Percentiles rank a stretch among this genome's conserved stretches.
phyloP scores from a whole-genome alignment of 2,797 vertebrate species.

The Coregonus suidteri region DNA sequence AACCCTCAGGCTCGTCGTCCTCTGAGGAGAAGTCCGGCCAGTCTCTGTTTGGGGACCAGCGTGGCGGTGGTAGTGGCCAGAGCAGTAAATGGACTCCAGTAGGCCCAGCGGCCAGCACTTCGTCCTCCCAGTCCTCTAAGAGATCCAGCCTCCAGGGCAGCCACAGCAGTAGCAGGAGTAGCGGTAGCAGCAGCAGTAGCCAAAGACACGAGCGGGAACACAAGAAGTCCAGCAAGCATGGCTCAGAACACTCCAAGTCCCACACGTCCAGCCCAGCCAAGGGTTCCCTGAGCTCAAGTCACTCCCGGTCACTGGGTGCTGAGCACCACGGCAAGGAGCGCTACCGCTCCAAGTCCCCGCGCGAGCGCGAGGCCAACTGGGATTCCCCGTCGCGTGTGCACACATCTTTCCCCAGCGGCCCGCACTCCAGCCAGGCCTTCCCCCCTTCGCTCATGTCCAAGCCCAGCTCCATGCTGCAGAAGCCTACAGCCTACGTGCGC shows the following conservation, averaged over 20 bases:
- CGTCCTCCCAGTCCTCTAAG: slow-evolving; percentile 87
- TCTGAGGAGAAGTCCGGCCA: slow-evolving; percentile 88
- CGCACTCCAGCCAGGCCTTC: slow-evolving; percentile 91
- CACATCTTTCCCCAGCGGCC: slow-evolving; percentile 87
- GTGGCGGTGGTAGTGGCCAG: slow-evolving; percentile 82
- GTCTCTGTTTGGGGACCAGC: slow-evolving; percentile 88
- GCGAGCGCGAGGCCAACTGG: slow-evolving; percentile 93
- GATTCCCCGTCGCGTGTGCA: slow-evolving; percentile 95
- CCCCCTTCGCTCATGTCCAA: slow-evolving; percentile 96
- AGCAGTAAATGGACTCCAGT: slow-evolving; percentile 98
- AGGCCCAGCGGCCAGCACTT: slow-evolving; percentile 85
- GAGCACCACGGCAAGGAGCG: slow-evolving; percentile 95
- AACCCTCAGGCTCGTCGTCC: slow-evolving; percentile 84
- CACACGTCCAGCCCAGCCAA: slow-evolving; percentile 90
- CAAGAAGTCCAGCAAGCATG: slow-evolving; percentile 91
- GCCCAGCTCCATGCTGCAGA: slow-evolving; percentile 93
- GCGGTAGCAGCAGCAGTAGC: slow-evolving; percentile 64
- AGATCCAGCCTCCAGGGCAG: slow-evolving; percentile 83
- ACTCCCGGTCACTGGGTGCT: slow-evolving; percentile 83
- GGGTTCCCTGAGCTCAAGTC: slow-evolving; percentile 81
- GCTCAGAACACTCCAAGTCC: slow-evolving; percentile 90
- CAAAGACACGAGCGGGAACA: slow-evolving; percentile 85
- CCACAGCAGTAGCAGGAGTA: slow-evolving; percentile 73
- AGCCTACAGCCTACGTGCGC: slow-evolving; percentile 98
- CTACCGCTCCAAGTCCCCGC: slow-evolving; percentile 91